Conservation (phyloP, 2,888 invertebrate genomes). For the Tenthredo amoena region DNA sequence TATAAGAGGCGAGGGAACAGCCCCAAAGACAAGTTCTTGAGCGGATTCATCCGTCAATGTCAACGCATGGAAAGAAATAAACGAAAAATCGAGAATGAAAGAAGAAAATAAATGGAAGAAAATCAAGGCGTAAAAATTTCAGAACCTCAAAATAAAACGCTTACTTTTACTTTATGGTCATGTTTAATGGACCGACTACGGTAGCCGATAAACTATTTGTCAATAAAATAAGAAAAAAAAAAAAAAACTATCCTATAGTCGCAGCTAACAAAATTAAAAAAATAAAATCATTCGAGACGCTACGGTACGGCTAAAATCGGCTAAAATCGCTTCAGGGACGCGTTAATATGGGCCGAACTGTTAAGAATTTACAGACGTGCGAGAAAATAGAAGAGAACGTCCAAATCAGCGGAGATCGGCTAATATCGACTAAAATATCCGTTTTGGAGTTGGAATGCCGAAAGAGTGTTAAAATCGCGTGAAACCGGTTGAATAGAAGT, state of each 20-base stretch:
- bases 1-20: conserved; percentile 18
- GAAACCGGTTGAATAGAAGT: not conserved
- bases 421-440: not conserved
- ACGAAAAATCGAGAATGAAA: not conserved
- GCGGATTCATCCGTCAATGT: conserved; percentile 47
- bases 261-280: not conserved
- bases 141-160: not conserved
- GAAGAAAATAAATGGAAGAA: not conserved
- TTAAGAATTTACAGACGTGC: not conserved
- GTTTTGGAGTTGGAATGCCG: not conserved
- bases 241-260: not conserved
- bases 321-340: not conserved
- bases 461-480: not conserved
- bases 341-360: not conserved
- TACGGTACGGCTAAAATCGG: not conserved
- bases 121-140: not conserved
- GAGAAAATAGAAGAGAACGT: not conserved
- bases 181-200: not conserved
- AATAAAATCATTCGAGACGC: not conserved
- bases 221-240: not conserved
- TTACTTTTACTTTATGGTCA: not conserved
- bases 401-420: too few relatives aligned
- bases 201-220: not conserved
- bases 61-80: conserved; percentile 11
- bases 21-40: conserved; percentile 43